Evolutionary conservation across 2,888 invertebrate species (phyloP).

Genomic region (Labia minor): DNA sequence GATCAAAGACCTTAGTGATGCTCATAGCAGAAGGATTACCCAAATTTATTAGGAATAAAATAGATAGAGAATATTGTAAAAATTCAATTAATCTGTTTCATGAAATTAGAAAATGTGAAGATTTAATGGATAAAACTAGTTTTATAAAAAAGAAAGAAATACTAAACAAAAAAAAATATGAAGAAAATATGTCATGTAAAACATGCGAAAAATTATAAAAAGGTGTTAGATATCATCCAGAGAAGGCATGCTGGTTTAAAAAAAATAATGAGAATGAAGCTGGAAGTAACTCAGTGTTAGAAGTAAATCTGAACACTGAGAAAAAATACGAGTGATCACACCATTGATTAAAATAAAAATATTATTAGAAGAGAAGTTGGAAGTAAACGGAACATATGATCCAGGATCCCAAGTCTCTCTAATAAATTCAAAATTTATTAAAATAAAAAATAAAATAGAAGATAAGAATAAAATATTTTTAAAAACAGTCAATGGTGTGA

Average conservation of each 20-base stretch:
- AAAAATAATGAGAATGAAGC: constrained; percentile 25
- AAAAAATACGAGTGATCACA: constrained; percentile 27
- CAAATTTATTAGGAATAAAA: constrained; percentile 1
- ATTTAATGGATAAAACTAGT: background rate
- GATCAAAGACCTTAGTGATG: constrained; percentile 24
- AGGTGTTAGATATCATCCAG: constrained; percentile 26
- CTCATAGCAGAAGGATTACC: constrained; percentile 22
- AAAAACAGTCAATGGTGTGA: constrained; percentile 28
- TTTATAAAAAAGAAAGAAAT: constrained; percentile 18
- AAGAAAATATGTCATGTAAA: background rate
- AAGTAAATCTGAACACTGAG: constrained; percentile 26
- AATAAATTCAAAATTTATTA: constrained; percentile 27
- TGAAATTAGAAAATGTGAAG: background rate
- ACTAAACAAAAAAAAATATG: background rate
- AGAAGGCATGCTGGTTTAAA: constrained; percentile 26
- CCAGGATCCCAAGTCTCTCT: constrained; percentile 27
- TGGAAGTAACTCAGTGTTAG: constrained; percentile 28
- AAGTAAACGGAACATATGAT: constrained; percentile 26
- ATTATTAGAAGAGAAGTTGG: constrained; percentile 24
- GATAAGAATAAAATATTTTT: constrained; percentile 25
- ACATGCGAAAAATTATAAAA: constrained; percentile 24
- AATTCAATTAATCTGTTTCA: constrained; percentile 14
- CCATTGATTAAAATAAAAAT: constrained; percentile 27
- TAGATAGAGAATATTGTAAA: constrained; percentile 21
- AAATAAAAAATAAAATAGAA: constrained; percentile 26